Conservation (phyloP, 2,113 vertebrate species). For the Lonchura striata region DNA sequence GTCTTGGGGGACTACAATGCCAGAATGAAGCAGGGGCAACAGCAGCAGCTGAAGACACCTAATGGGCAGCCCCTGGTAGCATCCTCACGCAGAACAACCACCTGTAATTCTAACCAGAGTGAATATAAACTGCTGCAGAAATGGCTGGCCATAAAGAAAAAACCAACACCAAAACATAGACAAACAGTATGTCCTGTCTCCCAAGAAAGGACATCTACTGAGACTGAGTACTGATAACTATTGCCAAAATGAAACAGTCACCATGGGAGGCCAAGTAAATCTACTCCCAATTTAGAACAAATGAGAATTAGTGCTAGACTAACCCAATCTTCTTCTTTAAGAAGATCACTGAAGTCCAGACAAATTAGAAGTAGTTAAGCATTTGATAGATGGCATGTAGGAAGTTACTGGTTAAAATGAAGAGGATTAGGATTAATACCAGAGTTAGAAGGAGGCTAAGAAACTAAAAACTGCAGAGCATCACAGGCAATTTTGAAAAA, state of each 20-base stretch:
- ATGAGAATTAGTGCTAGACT: conserved; percentile 50
- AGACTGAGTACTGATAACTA: background rate
- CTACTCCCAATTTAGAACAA: conserved; percentile 49
- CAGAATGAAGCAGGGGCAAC: background rate
- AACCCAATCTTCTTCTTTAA: conserved; percentile 56
- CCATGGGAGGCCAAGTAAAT: background rate
- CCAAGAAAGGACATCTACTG: background rate
- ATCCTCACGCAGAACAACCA: background rate
- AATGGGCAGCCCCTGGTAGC: background rate
- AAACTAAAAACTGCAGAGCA: conserved; percentile 19
- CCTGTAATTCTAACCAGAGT: background rate
- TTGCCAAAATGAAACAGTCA: background rate
- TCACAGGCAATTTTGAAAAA: background rate
- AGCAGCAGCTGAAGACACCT: background rate
- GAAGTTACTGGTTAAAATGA: conserved; percentile 45
- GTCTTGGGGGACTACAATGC: background rate
- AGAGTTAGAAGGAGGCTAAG: conserved; percentile 3
- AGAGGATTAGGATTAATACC: conserved; percentile 42
- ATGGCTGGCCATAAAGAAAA: background rate
- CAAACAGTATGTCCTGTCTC: background rate
- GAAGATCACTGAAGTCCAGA: conserved; percentile 54
- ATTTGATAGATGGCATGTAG: conserved; percentile 4
- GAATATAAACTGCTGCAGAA: background rate
- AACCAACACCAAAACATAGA: fast-evolving
- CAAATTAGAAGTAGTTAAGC: conserved; percentile 30